These are phyloP conservation scores for Melopsittacus undulatus DNA, from an alignment of 2,797 vertebrate species.

Conservation along the genomic window DNA sequence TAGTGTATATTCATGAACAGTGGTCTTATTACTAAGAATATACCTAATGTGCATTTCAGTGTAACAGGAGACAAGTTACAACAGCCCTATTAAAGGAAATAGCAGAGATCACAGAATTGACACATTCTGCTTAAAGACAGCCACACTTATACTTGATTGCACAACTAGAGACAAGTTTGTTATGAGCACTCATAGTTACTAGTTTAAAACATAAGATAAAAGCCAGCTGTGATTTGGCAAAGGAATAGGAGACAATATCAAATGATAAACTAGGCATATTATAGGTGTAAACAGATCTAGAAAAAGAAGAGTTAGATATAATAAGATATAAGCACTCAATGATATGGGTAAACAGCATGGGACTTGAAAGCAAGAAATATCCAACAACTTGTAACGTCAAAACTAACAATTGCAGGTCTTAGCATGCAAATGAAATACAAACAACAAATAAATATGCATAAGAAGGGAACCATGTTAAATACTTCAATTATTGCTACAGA, in stretches of 20 bases:
- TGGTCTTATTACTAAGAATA: constrained; percentile 51
- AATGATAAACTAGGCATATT: constrained; percentile 2
- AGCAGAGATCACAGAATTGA: constrained; percentile 15
- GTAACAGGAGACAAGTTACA: constrained; percentile 52
- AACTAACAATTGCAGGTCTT: neutral
- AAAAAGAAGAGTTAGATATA: constrained; percentile 25
- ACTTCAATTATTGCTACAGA: neutral
- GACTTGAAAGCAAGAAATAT: constrained; percentile 55
- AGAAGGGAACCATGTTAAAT: constrained; percentile 15
- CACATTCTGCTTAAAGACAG: constrained; percentile 41
- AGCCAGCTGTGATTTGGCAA: neutral
- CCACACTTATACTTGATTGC: constrained; percentile 6
- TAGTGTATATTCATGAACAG: constrained; percentile 41
- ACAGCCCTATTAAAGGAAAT: constrained; percentile 34
- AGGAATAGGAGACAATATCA: constrained; percentile 31
- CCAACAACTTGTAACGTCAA: constrained; percentile 28
- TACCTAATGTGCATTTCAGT: neutral
- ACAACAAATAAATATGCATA: neutral
- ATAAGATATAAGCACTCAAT: neutral
- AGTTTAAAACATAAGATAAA: constrained; percentile 36
- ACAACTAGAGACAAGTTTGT: constrained; percentile 34
- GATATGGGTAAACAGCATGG: neutral
- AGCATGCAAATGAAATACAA: neutral
- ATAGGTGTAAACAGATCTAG: constrained; percentile 37
- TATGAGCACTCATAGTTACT: constrained; percentile 10